Conservation (phyloP, 2,797 vertebrate genomes). For the Clarias platycephalus region DNA sequence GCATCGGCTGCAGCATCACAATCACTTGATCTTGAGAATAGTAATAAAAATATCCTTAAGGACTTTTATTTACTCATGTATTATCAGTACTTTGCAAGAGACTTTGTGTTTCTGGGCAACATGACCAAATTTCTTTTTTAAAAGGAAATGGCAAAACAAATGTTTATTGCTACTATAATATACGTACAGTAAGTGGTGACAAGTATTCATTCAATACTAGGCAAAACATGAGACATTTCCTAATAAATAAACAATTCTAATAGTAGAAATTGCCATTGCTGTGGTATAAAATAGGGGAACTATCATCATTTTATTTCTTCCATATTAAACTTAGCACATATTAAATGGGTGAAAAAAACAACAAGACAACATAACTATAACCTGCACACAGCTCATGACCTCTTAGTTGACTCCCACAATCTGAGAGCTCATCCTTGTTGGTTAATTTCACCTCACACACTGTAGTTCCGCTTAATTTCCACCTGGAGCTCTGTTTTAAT, state of each 20-base stretch:
- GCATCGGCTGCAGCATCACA: background rate
- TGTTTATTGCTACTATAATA: background rate
- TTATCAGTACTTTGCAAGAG: background rate
- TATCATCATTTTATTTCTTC: background rate
- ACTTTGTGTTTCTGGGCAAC: background rate
- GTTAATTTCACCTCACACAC: constrained; percentile 34
- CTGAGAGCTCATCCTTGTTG: background rate
- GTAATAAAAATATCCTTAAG: too few species aligned
- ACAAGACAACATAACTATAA: constrained; percentile 49
- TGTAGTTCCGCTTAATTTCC: constrained; percentile 29
- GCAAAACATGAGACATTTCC: too few species aligned
- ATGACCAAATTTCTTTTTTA: background rate
- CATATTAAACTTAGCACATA: background rate
- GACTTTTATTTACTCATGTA: too few species aligned
- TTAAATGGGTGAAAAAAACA: background rate
- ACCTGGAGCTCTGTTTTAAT: constrained; percentile 19
- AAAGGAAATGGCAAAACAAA: background rate
- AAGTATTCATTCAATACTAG: too few species aligned
- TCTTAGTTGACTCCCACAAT: background rate
- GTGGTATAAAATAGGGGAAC: background rate
- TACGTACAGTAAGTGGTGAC: background rate
- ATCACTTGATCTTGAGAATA: background rate
- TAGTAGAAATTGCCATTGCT: background rate
- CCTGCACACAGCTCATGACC: background rate
- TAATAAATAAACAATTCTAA: background rate